Evolutionary conservation across 1,140 invertebrate species (phyloP).

Genomic region (Psilanteris sp.): DNA sequence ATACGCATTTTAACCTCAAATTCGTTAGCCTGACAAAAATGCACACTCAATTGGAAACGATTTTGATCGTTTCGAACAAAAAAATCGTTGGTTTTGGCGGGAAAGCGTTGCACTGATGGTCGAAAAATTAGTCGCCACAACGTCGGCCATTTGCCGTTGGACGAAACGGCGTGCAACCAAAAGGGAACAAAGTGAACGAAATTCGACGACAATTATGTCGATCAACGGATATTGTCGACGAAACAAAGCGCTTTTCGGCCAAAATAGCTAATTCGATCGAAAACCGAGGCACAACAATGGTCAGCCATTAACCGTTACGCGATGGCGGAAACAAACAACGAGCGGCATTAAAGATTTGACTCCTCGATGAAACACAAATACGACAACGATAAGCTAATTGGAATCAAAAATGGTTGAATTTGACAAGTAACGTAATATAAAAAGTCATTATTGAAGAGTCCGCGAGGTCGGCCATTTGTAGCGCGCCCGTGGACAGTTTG

Average conservation of each 20-base stretch:
- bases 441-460: neutral
- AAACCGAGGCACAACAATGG: slow-evolving; percentile 34
- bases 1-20: slow-evolving; percentile 15
- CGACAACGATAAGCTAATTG: too few species aligned
- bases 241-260: too few species aligned
- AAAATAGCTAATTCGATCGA: neutral
- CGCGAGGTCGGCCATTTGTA: slow-evolving; percentile 76
- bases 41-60: neutral
- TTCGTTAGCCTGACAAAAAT: too few species aligned
- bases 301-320: slow-evolving; percentile 41
- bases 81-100: slow-evolving; percentile 15
- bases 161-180: neutral
- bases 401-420: too few species aligned
- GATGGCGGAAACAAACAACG: slow-evolving; percentile 31
- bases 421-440: too few species aligned
- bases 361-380: too few species aligned
- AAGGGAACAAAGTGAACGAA: neutral
- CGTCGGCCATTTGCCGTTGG: slow-evolving; percentile 34
- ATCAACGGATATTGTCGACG: too few species aligned
- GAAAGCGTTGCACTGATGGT: slow-evolving; percentile 13
- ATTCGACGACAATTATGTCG: too few species aligned
- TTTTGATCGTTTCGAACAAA: neutral
- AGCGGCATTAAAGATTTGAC: slow-evolving; percentile 3
- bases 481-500: slow-evolving; percentile 67
- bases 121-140: neutral